phyloP scores from a whole-genome alignment of 2,888 invertebrate genomes.

The Lasiommata megera region DNA sequence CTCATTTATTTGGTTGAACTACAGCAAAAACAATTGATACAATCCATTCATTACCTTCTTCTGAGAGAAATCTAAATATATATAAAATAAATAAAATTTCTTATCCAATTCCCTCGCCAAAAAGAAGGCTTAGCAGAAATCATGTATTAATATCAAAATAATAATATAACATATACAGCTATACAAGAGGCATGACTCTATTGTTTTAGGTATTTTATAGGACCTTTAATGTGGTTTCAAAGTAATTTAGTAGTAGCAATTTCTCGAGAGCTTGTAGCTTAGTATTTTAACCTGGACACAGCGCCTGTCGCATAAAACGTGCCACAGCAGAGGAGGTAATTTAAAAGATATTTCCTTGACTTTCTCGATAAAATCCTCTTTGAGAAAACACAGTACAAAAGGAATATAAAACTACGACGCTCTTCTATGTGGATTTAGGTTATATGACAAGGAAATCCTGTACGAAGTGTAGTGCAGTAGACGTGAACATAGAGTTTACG shows the following conservation, averaged over 20 bases:
- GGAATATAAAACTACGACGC: background rate
- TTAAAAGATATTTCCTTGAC: slow-evolving; percentile 13
- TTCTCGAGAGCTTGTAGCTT: slow-evolving; percentile 24
- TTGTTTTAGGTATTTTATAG: background rate
- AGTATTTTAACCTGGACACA: slow-evolving; percentile 26
- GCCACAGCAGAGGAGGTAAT: slow-evolving; percentile 13
- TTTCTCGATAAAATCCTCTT: slow-evolving; percentile 6
- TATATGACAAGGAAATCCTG: background rate
- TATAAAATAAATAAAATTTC: too few relatives aligned
- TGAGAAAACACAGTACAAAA: background rate
- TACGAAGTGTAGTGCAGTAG: background rate
- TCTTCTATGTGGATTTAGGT: slow-evolving; percentile 6
- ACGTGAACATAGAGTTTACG: background rate
- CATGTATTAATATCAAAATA: too few relatives aligned
- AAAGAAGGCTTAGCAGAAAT: too few relatives aligned
- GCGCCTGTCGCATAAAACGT: slow-evolving; percentile 6
- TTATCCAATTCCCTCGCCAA: too few relatives aligned
- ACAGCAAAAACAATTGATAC: too few relatives aligned
- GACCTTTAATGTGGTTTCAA: slow-evolving; percentile 13
- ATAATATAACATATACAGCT: background rate
- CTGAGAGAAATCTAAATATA: too few relatives aligned
- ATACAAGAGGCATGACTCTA: background rate
- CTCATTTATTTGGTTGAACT: too few relatives aligned
- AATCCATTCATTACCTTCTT: too few relatives aligned
- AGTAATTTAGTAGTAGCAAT: slow-evolving; percentile 24